Evolutionary conservation across 1,140 invertebrate genomes (phyloP).

Genomic region (Pogonus chalceus): DNA sequence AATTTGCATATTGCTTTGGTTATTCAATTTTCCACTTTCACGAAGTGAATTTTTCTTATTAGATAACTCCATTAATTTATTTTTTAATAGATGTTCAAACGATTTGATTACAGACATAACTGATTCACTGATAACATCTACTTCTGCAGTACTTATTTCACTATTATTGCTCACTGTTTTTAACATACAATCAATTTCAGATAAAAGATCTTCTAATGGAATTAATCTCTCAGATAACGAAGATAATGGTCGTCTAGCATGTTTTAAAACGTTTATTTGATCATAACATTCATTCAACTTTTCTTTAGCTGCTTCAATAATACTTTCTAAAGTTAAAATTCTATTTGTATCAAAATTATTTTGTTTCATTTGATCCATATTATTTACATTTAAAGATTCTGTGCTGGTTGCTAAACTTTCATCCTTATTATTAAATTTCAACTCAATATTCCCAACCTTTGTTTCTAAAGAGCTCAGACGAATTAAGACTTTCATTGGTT

Average conservation of each 20-base stretch:
- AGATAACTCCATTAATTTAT: slow-evolving; percentile 53
- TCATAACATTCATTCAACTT: slow-evolving; percentile 29
- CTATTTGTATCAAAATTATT: slow-evolving; percentile 15
- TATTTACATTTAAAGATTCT: slow-evolving; percentile 34
- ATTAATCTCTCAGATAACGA: slow-evolving; percentile 31
- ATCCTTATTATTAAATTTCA: slow-evolving; percentile 30
- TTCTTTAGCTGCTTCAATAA: slow-evolving; percentile 22
- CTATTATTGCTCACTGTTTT: slow-evolving; percentile 46
- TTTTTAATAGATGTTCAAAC: slow-evolving; percentile 51
- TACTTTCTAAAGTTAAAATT: not conserved
- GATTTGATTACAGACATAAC: slow-evolving; percentile 51
- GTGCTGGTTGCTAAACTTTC: slow-evolving; percentile 37
- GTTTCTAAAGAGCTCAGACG: slow-evolving; percentile 61
- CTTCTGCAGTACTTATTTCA: slow-evolving; percentile 35
- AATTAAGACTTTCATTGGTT: slow-evolving; percentile 68
- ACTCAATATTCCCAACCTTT: slow-evolving; percentile 52
- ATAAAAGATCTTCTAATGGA: slow-evolving; percentile 47
- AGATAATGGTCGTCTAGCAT: slow-evolving; percentile 13
- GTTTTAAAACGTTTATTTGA: slow-evolving; percentile 22
- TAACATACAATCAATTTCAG: slow-evolving; percentile 44
- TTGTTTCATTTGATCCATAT: slow-evolving; percentile 2
- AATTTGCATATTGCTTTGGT: slow-evolving; percentile 53
- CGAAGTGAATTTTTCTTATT: slow-evolving; percentile 49
- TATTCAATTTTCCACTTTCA: slow-evolving; percentile 51
- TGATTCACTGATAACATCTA: slow-evolving; percentile 41